These are phyloP conservation scores for Rachycentron canadum DNA, from an alignment of 2,797 vertebrate genomes.

Conservation along the genomic window DNA sequence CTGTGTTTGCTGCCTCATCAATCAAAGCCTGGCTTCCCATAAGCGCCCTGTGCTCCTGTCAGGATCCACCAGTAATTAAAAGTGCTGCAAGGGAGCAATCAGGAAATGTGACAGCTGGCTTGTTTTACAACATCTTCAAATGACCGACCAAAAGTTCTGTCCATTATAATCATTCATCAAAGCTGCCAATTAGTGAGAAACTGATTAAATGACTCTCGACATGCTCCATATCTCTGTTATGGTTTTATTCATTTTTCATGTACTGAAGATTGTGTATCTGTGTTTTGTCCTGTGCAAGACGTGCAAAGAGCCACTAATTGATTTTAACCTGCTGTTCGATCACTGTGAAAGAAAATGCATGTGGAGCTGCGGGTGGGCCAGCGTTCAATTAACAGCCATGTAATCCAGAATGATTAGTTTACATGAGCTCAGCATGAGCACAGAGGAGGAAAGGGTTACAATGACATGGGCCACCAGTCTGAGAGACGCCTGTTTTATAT, in stretches of 20 bases:
- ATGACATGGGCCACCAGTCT: constrained; percentile 10
- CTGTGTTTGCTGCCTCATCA: constrained; percentile 49
- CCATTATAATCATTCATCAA: constrained; percentile 45
- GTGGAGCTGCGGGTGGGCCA: constrained; percentile 22
- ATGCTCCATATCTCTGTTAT: not conserved
- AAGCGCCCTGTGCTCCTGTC: constrained; percentile 15
- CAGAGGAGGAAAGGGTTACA: constrained; percentile 26
- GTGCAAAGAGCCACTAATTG: constrained; percentile 38
- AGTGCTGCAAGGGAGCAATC: constrained; percentile 52
- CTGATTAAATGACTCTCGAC: constrained; percentile 39
- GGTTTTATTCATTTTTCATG: constrained; percentile 18
- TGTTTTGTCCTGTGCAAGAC: not conserved
- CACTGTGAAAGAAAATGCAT: constrained; percentile 29
- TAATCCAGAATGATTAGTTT: constrained; percentile 61
- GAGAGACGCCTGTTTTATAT: constrained; percentile 12
- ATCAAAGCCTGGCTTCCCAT: constrained; percentile 52
- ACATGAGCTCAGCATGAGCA: constrained; percentile 25
- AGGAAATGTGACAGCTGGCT: constrained; percentile 28
- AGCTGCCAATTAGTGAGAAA: constrained; percentile 19
- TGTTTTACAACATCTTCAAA: constrained; percentile 40
- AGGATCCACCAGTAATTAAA: constrained; percentile 61
- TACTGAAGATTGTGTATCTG: constrained; percentile 9
- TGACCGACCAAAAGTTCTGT: not conserved
- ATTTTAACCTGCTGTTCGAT: constrained; percentile 51
- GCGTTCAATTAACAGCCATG: constrained; percentile 52